These are phyloP conservation scores for Callimorpha dominula DNA, from an alignment of 2,888 invertebrate species.

Conservation along the genomic window DNA sequence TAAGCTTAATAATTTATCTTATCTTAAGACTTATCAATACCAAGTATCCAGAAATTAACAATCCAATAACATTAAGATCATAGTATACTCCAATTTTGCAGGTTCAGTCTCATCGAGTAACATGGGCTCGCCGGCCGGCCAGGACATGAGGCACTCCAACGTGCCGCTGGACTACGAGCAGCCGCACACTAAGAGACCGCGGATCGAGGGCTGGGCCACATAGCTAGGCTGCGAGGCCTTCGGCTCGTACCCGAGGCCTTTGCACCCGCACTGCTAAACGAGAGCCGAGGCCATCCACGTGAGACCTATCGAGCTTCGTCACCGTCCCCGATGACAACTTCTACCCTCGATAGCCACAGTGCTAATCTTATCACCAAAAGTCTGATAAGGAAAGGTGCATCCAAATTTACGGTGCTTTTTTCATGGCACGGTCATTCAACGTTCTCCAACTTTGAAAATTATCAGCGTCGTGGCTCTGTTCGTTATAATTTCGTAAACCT, in stretches of 20 bases:
- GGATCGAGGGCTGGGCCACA: conserved; percentile 97
- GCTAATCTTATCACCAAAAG: conserved; percentile 61
- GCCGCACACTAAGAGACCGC: conserved; percentile 92
- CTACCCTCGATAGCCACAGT: conserved; percentile 50
- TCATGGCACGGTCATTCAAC: conserved; percentile 67
- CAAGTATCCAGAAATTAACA: conserved; percentile 15
- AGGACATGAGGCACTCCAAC: conserved; percentile 81
- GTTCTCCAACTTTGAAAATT: conserved; percentile 40
- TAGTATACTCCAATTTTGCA: conserved; percentile 71
- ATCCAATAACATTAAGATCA: conserved; percentile 39
- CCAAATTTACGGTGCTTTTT: conserved; percentile 66
- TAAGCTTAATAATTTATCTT: background rate
- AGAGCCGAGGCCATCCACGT: conserved; percentile 51
- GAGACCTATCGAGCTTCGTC: conserved; percentile 65
- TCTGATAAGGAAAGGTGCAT: conserved; percentile 73
- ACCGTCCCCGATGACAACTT: conserved; percentile 55
- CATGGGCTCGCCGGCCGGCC: conserved; percentile 90
- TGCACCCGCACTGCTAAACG: conserved; percentile 84
- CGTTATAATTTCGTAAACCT: conserved; percentile 39
- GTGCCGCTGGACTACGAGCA: conserved; percentile 85
- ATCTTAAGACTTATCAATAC: conserved; percentile 12
- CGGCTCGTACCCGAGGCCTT: conserved; percentile 82
- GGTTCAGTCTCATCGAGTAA: conserved; percentile 95
- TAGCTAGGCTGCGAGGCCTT: conserved; percentile 89
- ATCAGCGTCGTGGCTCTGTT: conserved; percentile 38